Evolutionary conservation across 2,888 invertebrate genomes (phyloP), one percentile per base, ranked within the genome.

Genomic region (Aphodius sticticus): DNA sequence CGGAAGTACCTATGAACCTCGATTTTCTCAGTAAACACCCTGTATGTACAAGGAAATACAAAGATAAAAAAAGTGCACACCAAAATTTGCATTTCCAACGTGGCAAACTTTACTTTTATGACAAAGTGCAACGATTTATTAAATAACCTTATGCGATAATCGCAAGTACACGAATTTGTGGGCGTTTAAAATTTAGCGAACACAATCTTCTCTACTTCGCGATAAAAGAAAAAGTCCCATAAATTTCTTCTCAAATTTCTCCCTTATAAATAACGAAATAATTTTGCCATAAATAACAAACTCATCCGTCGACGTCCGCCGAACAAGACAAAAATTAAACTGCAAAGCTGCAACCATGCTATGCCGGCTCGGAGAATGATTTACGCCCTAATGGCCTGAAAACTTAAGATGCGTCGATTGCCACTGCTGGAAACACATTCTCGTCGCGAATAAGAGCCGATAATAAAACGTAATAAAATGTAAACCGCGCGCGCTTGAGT

Each of bases 401-500:
- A 53, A 53, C 53, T 53, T 53, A 53, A 53, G 53, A 53, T 12
- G 53, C 53, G 53, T 53, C 53, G 53, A 53, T 53, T 53, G 2
- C 53, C 53, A 53, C 53, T 53, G 53, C 2, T 53, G 1, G 53
- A 53, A 53, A 53, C 53, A 12, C 53, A 53, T 53, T 5, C 12
- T 53, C 53, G 26, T 5, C 7, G 53, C 53, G 53, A 53, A 53
- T 53, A 53, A 53, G 9, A 53, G 53, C 53, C 6, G 6, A 53
- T 53, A 53, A 53, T 53, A 53, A 53, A 53, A 53, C 53, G 53
- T 53, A 53, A 53, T 53, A 53, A 53, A 53, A 53, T 53, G 53
- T 53, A 53, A 53, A 53, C 1, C 53, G 53, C 53, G 53, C 53
- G 9, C 53, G 53, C 53, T 53, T 53, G 53, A 53, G 53, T 12